These are phyloP conservation scores for Apaloderma vittatum DNA, from an alignment of 2,113 vertebrate genomes.

Conservation along the genomic window DNA sequence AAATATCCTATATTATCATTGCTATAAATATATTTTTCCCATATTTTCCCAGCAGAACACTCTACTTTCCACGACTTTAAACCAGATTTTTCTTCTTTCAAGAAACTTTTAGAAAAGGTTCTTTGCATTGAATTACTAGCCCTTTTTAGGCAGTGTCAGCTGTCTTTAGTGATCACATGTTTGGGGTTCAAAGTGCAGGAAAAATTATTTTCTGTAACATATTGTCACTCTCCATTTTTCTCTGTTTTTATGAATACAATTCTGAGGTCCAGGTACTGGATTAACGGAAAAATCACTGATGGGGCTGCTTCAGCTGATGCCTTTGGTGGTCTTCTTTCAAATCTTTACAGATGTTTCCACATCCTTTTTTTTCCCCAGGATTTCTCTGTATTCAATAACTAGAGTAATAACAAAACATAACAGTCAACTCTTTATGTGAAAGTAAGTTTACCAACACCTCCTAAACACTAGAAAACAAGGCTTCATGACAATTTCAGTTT, in stretches of 20 bases:
- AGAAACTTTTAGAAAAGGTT: neutral
- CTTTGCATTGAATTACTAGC: neutral
- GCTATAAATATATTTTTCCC: neutral
- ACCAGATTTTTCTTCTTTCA: neutral
- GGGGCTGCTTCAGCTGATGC: neutral
- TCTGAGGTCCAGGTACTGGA: neutral
- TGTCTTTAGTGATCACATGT: neutral
- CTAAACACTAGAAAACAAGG: neutral
- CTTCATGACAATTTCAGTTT: neutral
- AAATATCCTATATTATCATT: neutral
- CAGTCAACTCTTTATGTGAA: neutral
- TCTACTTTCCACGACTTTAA: neutral
- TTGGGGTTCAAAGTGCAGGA: neutral
- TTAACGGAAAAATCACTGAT: neutral
- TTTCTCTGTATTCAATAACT: neutral
- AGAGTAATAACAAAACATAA: neutral
- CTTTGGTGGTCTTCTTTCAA: neutral
- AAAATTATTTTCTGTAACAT: neutral
- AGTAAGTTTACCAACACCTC: neutral
- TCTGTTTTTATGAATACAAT: neutral
- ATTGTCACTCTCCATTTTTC: neutral
- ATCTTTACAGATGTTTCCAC: neutral
- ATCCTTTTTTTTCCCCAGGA: neutral
- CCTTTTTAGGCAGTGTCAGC: neutral
- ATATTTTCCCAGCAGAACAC: neutral